Conservation (phyloP, 2,113 vertebrate genomes). For the Pseudopodoces humilis region DNA sequence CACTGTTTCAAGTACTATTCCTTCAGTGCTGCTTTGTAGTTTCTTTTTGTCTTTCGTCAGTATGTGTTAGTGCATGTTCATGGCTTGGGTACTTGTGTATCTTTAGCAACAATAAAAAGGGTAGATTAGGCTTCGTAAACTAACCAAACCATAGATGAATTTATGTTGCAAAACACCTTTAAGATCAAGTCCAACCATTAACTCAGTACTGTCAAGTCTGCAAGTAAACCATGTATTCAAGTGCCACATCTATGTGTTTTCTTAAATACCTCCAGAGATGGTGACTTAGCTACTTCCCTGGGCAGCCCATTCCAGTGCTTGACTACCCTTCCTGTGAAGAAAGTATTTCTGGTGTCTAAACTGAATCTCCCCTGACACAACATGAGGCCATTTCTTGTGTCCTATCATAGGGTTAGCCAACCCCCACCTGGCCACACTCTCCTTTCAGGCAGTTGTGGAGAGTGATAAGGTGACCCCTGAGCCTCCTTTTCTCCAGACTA, state of each 20-base stretch:
- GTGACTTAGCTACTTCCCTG: background rate
- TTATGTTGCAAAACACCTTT: background rate
- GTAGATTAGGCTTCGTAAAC: background rate
- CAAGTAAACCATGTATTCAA: background rate
- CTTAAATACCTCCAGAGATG: background rate
- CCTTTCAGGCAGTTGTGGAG: background rate
- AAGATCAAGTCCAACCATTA: rapidly evolving
- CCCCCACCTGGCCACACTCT: rapidly evolving
- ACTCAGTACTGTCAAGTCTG: background rate
- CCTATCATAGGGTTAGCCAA: rapidly evolving
- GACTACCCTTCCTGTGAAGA: background rate
- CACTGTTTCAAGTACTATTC: background rate
- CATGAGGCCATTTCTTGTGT: background rate
- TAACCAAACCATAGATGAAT: background rate
- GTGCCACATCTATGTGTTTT: background rate
- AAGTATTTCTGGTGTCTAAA: background rate
- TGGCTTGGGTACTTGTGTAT: background rate
- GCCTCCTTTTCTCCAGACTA: background rate
- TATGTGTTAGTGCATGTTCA: background rate
- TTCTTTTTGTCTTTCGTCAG: background rate
- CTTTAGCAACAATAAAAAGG: background rate
- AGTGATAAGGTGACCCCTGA: rapidly evolving
- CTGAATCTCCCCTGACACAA: background rate
- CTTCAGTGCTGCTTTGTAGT: background rate
- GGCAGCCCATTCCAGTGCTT: background rate